Conservation (phyloP, 2,797 vertebrate genomes). For the Psittacula echo region DNA sequence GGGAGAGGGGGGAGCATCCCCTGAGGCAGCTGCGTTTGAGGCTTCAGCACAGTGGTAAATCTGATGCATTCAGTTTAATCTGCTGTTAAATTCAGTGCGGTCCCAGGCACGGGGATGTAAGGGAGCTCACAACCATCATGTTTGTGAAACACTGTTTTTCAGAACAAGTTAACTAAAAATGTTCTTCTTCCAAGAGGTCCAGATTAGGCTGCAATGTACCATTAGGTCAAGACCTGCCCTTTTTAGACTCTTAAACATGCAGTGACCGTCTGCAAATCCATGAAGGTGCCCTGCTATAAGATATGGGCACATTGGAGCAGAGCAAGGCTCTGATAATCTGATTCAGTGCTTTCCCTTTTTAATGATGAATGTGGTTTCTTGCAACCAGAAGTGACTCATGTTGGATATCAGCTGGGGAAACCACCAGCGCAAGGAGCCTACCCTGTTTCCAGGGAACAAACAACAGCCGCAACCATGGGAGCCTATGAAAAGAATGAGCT, state of each 20-base stretch:
- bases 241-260: neutral
- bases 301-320: neutral
- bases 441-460: neutral
- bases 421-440: neutral
- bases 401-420: neutral
- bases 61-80: neutral
- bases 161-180: neutral
- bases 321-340: too few species aligned
- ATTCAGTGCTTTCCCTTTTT: neutral
- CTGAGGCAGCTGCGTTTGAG: neutral
- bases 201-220: neutral
- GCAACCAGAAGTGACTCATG: neutral
- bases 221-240: neutral
- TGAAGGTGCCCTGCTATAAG: neutral
- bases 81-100: rapidly evolving
- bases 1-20: neutral
- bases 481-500: neutral
- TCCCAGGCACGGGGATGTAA: neutral
- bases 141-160: neutral
- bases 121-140: neutral
- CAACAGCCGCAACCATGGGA: neutral
- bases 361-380: neutral
- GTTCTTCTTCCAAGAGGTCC: neutral
- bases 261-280: neutral
- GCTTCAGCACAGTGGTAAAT: neutral